A percentile compares a stretch with the other conserved stretches of the same genome.
phyloP scores from a whole-genome alignment of 2,888 invertebrate species.

The Andrena chrysosceles region DNA sequence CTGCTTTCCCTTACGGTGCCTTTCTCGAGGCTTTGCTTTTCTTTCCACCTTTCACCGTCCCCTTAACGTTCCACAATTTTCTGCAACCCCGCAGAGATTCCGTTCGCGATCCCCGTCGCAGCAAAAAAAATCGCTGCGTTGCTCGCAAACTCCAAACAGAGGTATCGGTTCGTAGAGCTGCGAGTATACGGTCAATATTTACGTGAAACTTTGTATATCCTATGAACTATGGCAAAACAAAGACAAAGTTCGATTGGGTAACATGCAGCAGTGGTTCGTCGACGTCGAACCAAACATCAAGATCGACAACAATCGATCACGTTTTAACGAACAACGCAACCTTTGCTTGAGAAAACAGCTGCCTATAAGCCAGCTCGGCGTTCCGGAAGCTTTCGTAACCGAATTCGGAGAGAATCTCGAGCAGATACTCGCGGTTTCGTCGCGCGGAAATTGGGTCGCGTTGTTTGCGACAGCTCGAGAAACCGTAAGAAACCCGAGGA shows the following conservation, averaged over 20 bases:
- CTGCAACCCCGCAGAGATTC: neutral
- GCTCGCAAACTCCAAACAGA: neutral
- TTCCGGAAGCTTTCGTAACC: neutral
- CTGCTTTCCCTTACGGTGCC: neutral
- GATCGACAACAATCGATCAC: slow-evolving; percentile 18
- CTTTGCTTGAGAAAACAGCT: neutral
- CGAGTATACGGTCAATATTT: slow-evolving; percentile 15
- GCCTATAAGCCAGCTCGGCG: neutral
- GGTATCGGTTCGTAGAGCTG: neutral
- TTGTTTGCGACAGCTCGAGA: slow-evolving; percentile 14
- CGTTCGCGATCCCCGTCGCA: neutral
- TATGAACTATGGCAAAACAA: slow-evolving; percentile 35
- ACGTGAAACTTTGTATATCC: slow-evolving; percentile 13
- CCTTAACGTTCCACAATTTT: slow-evolving; percentile 9
- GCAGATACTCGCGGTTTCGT: slow-evolving; percentile 7
- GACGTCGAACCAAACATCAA: slow-evolving; percentile 25
- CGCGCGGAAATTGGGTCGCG: slow-evolving; percentile 1
- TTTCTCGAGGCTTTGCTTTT: neutral
- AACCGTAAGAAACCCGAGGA: slow-evolving; percentile 36
- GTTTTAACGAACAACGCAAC: neutral
- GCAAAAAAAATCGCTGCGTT: neutral
- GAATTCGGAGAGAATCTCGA: neutral
- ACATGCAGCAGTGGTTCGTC: slow-evolving; percentile 19
- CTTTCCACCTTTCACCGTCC: neutral
- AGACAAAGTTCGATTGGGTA: slow-evolving; percentile 61